These are phyloP conservation scores for Limosa lapponica DNA, from an alignment of 2,797 vertebrate species.

Conservation along the genomic window DNA sequence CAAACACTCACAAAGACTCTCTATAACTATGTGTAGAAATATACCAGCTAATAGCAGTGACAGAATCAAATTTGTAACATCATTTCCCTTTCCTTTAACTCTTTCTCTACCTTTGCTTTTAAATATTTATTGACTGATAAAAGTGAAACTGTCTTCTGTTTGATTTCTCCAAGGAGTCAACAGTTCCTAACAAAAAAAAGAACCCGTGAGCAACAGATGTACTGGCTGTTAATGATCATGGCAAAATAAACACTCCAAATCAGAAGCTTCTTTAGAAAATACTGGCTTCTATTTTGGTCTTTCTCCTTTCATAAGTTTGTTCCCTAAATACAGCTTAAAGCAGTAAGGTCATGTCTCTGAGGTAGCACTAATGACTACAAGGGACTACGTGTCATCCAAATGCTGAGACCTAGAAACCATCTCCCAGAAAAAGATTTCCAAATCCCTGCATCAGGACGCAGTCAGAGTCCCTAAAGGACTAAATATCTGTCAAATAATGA, in stretches of 20 bases:
- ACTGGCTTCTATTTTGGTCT: background rate
- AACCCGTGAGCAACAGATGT: background rate
- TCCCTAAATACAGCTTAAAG: background rate
- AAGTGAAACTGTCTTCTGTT: background rate
- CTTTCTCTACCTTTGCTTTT: background rate
- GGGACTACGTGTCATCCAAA: rapidly evolving
- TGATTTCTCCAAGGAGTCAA: background rate
- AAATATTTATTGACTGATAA: background rate
- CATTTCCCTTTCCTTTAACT: background rate
- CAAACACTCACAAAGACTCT: background rate
- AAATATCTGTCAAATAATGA: background rate
- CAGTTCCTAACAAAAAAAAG: background rate
- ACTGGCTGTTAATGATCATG: background rate
- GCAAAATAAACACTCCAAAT: background rate
- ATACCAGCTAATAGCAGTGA: background rate
- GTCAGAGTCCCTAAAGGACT: background rate
- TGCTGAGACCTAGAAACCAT: background rate
- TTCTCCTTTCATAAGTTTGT: background rate
- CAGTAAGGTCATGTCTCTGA: background rate
- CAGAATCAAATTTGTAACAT: background rate
- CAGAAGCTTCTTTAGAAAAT: background rate
- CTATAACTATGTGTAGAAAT: background rate
- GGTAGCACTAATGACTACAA: background rate
- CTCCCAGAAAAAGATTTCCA: background rate
- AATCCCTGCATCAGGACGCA: background rate